Conservation (phyloP, 2,113 vertebrate genomes). For the Atlantisia rogersi region DNA sequence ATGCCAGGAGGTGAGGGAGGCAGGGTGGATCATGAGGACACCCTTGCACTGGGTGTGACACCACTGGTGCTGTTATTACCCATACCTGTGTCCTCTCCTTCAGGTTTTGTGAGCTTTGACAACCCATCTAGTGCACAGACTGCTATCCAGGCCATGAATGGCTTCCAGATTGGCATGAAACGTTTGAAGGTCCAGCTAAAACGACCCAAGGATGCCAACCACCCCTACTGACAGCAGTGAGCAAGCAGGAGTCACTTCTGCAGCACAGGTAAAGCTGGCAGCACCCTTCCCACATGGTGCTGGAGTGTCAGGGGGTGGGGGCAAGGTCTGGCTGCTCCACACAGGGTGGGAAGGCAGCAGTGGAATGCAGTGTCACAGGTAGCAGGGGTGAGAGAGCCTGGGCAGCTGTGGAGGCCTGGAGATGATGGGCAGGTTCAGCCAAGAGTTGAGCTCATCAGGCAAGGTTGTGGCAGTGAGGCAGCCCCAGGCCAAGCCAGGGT, state of each 20-base stretch:
- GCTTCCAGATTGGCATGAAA: slow-evolving; percentile 99
- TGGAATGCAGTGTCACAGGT: neutral
- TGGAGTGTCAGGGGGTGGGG: neutral
- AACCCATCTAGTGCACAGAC: slow-evolving; percentile 97
- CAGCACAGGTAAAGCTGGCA: slow-evolving; percentile 82
- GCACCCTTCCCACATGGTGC: neutral
- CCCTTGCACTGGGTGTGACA: neutral
- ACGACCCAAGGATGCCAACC: slow-evolving; percentile 95
- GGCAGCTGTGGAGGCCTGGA: neutral
- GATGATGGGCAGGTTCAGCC: neutral
- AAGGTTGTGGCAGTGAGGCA: neutral
- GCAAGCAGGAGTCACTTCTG: slow-evolving; percentile 76
- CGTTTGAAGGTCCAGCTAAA: slow-evolving; percentile 98
- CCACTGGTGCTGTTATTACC: neutral
- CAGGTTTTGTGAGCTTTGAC: slow-evolving; percentile 99
- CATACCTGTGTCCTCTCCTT: neutral
- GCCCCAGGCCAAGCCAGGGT: neutral
- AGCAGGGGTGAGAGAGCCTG: neutral
- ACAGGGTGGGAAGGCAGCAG: neutral
- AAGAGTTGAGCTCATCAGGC: neutral
- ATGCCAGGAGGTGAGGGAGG: neutral
- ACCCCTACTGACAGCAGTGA: slow-evolving; percentile 91
- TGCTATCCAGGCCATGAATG: slow-evolving; percentile 98
- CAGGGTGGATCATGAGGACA: rapidly evolving
- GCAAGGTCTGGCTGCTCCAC: neutral